Conservation (phyloP, 2,888 invertebrate genomes). For the Panopea generosa region DNA sequence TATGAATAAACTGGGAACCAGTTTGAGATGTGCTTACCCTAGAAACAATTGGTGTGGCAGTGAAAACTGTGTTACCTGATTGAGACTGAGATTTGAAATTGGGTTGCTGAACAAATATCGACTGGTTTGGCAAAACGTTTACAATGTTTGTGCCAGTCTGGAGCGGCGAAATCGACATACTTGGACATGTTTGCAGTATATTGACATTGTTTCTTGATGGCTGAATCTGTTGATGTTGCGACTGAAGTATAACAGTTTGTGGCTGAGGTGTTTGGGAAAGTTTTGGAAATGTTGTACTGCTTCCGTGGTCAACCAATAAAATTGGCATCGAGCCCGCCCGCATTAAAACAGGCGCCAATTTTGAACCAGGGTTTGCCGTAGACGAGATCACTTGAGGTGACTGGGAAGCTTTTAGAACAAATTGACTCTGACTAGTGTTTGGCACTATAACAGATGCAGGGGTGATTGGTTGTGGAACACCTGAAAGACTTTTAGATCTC, state of each 20-base stretch:
- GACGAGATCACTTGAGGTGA: neutral
- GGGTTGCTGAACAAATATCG: conserved; percentile 14
- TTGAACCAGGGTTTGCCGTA: neutral
- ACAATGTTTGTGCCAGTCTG: neutral
- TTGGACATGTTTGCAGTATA: neutral
- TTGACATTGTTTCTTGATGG: too few species aligned
- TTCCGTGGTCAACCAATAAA: conserved; percentile 15
- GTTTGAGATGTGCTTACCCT: neutral
- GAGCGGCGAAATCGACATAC: neutral
- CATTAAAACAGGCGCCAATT: neutral
- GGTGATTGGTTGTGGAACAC: neutral
- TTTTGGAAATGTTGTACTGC: conserved; percentile 5
- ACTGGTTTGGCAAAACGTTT: conserved; percentile 5
- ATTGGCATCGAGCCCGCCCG: conserved; percentile 17
- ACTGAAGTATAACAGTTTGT: conserved; percentile 19
- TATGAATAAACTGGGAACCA: neutral
- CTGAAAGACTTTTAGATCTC: conserved; percentile 46
- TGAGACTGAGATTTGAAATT: neutral
- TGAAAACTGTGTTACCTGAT: too few species aligned
- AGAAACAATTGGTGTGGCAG: neutral
- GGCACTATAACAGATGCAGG: conserved; percentile 5
- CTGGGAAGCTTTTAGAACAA: neutral
- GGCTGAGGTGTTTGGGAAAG: conserved; percentile 11
- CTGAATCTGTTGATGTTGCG: neutral
- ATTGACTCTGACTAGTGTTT: neutral